phyloP scores from a whole-genome alignment of 2,113 vertebrate genomes.

The Suncus etruscus region DNA sequence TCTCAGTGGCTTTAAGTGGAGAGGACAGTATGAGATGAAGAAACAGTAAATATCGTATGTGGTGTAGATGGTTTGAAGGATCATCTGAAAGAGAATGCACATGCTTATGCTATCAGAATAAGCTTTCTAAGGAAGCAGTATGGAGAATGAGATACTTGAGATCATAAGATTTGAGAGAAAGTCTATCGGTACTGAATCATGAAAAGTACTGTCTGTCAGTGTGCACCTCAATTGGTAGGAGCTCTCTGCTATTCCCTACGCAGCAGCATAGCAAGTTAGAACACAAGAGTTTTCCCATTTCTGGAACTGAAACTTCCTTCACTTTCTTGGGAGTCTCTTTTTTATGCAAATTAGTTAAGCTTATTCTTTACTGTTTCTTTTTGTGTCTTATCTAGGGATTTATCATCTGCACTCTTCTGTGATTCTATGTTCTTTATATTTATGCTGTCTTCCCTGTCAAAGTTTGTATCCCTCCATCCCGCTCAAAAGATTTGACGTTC shows the following conservation, averaged over 20 bases:
- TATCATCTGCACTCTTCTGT: neutral
- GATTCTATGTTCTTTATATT: neutral
- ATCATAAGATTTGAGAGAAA: conserved; percentile 3
- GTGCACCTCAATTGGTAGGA: neutral
- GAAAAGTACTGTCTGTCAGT: neutral
- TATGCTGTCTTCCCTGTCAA: neutral
- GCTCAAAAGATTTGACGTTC: neutral
- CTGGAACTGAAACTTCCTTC: neutral
- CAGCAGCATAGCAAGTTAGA: neutral
- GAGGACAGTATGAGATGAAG: neutral
- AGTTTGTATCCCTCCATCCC: neutral
- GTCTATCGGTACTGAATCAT: neutral
- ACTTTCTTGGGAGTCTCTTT: neutral
- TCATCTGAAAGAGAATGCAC: neutral
- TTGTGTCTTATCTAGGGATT: neutral
- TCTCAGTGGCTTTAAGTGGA: neutral
- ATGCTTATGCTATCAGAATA: neutral
- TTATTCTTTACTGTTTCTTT: neutral
- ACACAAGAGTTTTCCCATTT: neutral
- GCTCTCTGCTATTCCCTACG: too few relatives aligned
- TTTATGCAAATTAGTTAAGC: neutral
- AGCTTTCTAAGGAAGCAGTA: neutral
- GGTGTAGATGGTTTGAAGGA: neutral
- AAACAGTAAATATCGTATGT: neutral
- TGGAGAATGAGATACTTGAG: neutral